Evolutionary conservation across 2,888 invertebrate species (phyloP).

Genomic region (Sarcophaga caerulescens): DNA sequence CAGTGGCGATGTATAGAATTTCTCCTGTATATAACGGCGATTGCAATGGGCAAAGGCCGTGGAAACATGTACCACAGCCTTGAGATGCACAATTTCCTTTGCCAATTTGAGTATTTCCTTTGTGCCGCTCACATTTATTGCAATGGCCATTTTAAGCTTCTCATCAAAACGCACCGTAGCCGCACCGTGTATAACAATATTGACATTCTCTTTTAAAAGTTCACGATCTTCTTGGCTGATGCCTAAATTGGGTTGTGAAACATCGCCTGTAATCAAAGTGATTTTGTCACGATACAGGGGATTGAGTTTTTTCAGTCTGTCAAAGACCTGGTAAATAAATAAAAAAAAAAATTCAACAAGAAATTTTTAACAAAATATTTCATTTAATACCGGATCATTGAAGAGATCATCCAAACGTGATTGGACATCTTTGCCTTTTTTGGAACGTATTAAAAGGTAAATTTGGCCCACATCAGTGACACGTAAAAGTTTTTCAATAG

Average conservation of each 20-base stretch:
- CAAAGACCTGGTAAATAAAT: constrained; percentile 72
- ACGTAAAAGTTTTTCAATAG: constrained; percentile 84
- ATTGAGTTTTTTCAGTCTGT: constrained; percentile 75
- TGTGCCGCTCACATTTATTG: constrained; percentile 88
- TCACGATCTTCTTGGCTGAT: constrained; percentile 79
- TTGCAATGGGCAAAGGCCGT: constrained; percentile 87
- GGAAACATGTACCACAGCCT: constrained; percentile 86
- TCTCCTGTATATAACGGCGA: constrained; percentile 80
- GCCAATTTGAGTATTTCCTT: constrained; percentile 85
- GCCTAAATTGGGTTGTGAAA: constrained; percentile 79
- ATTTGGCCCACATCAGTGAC: constrained; percentile 83
- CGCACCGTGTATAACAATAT: constrained; percentile 92
- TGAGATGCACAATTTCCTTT: constrained; percentile 84
- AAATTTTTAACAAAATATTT: constrained; percentile 17
- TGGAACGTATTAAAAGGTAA: constrained; percentile 83
- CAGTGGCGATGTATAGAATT: constrained; percentile 79
- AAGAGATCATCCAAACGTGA: constrained; percentile 87
- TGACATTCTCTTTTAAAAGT: constrained; percentile 79
- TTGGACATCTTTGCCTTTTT: constrained; percentile 86
- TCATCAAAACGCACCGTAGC: constrained; percentile 93
- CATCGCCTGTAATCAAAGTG: constrained; percentile 81
- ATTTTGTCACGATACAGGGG: constrained; percentile 80
- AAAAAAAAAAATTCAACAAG: background rate
- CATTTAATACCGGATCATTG: constrained; percentile 83
- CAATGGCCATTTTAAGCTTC: constrained; percentile 86